A percentile compares a stretch with the other conserved stretches of the same genome.
Evolutionary conservation across 2,113 vertebrate species (phyloP).

Genomic region (Neoarius graeffei): DNA sequence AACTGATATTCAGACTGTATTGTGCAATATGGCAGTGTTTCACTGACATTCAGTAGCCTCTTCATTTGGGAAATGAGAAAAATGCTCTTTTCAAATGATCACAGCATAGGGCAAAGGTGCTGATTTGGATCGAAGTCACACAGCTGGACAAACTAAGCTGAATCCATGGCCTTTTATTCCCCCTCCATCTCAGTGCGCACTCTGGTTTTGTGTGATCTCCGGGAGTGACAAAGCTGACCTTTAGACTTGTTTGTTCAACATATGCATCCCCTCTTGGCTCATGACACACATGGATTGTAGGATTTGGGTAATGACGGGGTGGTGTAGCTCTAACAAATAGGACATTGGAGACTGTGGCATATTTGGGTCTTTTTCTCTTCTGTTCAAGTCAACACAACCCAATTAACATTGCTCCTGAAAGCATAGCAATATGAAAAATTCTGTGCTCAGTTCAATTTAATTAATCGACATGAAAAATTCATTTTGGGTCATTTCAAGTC

Average conservation of each 20-base stretch:
- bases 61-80: slow-evolving; percentile 11
- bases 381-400: neutral
- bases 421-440: neutral
- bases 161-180: slow-evolving; percentile 46
- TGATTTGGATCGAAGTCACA: slow-evolving; percentile 46
- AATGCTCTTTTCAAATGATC: neutral
- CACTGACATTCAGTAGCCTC: slow-evolving; percentile 8
- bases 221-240: slow-evolving; percentile 44
- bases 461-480: neutral
- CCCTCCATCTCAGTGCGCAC: neutral
- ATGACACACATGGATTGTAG: neutral
- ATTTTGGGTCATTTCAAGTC: neutral
- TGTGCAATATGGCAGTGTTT: neutral
- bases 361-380: neutral
- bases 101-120: slow-evolving; percentile 4
- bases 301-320: neutral
- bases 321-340: neutral
- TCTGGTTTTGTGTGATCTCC: slow-evolving; percentile 36
- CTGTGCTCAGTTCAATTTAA: neutral
- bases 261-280: slow-evolving; percentile 16
- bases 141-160: slow-evolving; percentile 35
- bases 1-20: neutral
- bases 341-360: neutral
- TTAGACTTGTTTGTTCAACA: slow-evolving; percentile 40
- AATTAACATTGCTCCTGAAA: neutral